Evolutionary conservation across 2,113 vertebrate genomes (phyloP).

Genomic region (Ondatra zibethicus): DNA sequence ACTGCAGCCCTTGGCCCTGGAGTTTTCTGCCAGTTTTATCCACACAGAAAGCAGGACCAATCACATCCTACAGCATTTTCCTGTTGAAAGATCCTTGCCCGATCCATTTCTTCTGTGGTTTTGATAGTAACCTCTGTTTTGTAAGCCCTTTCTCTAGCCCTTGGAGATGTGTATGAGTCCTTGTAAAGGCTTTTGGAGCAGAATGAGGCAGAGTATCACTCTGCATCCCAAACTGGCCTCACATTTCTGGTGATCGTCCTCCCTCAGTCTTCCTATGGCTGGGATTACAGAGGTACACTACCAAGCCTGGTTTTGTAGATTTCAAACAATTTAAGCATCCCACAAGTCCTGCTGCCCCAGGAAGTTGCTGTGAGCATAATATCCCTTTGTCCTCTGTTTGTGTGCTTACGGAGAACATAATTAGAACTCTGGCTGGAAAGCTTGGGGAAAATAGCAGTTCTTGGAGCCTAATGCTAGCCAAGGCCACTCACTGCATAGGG

Average conservation of each 20-base stretch:
- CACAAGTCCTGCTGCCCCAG: not conserved
- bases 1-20: not conserved
- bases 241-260: too few relatives aligned
- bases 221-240: not conserved
- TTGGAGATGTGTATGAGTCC: not conserved
- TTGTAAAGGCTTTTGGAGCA: not conserved
- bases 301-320: not conserved
- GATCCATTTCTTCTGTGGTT: not conserved
- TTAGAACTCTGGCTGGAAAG: not conserved
- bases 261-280: too few relatives aligned
- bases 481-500: not conserved
- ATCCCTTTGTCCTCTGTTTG: not conserved
- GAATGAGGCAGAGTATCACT: not conserved
- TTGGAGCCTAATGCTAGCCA: not conserved
- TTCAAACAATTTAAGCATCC: not conserved
- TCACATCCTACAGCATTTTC: too few relatives aligned
- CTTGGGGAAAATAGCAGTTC: not conserved
- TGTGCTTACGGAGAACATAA: not conserved
- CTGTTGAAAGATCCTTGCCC: too few relatives aligned
- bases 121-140: not conserved
- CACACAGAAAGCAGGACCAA: not conserved
- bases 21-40: not conserved
- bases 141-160: not conserved
- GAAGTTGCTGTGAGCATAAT: not conserved
- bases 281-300: not conserved